Conservation (phyloP, 2,113 vertebrate species). For the Melierax canorus region DNA sequence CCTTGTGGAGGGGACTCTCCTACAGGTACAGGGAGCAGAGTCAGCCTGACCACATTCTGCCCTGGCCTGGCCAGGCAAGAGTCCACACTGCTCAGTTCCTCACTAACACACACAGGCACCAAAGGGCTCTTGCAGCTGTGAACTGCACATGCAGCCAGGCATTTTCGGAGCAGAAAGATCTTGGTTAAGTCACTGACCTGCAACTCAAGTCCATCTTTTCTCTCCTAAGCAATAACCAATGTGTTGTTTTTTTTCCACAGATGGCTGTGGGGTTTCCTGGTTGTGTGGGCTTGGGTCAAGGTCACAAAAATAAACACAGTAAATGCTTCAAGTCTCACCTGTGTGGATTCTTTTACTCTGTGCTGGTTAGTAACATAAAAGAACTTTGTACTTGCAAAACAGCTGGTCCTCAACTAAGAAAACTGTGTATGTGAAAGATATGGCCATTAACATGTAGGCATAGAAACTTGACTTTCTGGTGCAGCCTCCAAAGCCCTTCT, state of each 20-base stretch:
- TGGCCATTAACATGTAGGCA: fast-evolving
- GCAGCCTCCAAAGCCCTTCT: background rate
- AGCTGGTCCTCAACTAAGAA: background rate
- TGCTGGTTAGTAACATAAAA: background rate
- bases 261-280: background rate
- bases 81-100: background rate
- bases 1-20: background rate
- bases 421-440: background rate
- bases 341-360: background rate
- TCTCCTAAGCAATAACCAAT: background rate
- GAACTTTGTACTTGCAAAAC: background rate
- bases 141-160: background rate
- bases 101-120: background rate
- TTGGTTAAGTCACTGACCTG: background rate
- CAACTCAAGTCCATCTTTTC: background rate
- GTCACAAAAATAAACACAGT: background rate
- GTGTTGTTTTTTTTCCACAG: background rate
- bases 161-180: background rate
- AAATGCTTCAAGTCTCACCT: background rate
- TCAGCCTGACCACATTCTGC: background rate
- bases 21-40: background rate
- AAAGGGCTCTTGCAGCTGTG: background rate
- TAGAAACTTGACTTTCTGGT: background rate
- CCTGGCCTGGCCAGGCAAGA: background rate
- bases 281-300: background rate